phyloP scores from a whole-genome alignment of 2,113 vertebrate genomes.

The Candoia aspera region DNA sequence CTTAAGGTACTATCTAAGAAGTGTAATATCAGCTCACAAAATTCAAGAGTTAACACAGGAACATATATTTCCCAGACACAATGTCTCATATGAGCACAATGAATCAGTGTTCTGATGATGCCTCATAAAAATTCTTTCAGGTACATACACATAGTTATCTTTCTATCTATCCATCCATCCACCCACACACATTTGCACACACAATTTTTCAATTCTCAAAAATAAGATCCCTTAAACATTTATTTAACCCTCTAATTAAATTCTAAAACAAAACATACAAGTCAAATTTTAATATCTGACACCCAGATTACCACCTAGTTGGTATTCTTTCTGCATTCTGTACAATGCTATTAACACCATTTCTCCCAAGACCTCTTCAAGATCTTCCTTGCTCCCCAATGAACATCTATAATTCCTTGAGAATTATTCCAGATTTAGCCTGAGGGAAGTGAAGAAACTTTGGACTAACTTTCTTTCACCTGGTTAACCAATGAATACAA shows the following conservation, averaged over 20 bases:
- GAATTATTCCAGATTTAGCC: fast-evolving
- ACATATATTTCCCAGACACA: constrained; percentile 5
- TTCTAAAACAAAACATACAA: neutral
- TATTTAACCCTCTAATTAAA: neutral
- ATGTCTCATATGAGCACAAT: constrained; percentile 23
- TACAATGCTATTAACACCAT: neutral
- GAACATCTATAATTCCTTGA: neutral
- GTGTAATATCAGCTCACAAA: neutral
- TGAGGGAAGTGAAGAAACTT: constrained; percentile 33
- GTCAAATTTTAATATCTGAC: neutral
- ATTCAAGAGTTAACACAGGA: neutral
- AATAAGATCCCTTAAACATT: constrained; percentile 64
- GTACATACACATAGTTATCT: constrained; percentile 57
- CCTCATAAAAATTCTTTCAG: constrained; percentile 66
- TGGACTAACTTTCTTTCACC: constrained; percentile 12
- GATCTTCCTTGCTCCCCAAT: neutral
- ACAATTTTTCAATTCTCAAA: constrained; percentile 68
- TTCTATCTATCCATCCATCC: neutral
- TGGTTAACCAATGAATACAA: constrained; percentile 13
- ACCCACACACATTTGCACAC: constrained; percentile 60
- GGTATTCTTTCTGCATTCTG: neutral
- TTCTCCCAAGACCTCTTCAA: neutral
- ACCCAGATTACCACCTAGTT: neutral
- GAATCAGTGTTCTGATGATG: constrained; percentile 72
- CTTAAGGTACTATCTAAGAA: neutral